Conservation (phyloP, 2,888 invertebrate genomes). For the Gryllus longicercus region DNA sequence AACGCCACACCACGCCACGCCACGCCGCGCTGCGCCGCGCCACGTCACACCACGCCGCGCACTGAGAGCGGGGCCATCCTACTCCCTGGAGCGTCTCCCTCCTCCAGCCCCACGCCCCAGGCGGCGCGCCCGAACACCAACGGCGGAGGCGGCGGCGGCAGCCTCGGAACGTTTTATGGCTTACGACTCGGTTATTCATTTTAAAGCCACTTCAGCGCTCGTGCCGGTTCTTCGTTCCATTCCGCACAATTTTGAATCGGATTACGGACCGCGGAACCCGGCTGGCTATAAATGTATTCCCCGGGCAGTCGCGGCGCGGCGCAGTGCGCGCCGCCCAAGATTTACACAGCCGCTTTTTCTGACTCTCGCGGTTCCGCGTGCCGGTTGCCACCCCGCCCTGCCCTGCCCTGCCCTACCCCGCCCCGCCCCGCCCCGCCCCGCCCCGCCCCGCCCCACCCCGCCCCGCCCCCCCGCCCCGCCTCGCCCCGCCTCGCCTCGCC, state of each 20-base stretch:
- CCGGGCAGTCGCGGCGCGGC: slow-evolving; percentile 17
- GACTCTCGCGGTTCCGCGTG: neutral
- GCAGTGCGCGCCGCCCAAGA: neutral
- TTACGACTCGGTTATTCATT: slow-evolving; percentile 25
- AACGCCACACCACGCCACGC: no score
- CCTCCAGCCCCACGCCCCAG: neutral
- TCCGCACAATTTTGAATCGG: slow-evolving; percentile 17
- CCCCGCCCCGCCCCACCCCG: no score
- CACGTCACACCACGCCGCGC: no score
- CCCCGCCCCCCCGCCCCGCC: no score
- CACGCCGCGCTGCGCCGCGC: no score
- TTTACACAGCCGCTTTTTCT: slow-evolving; percentile 17
- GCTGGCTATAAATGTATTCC: slow-evolving; percentile 8
- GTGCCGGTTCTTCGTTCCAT: slow-evolving; percentile 10
- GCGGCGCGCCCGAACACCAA: neutral
- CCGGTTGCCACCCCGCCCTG: no score
- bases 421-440: no score
- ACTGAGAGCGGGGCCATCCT: no score
- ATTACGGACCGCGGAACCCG: slow-evolving; percentile 10
- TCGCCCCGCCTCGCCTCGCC: no score
- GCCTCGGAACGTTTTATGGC: slow-evolving; percentile 23
- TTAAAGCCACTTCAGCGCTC: slow-evolving; percentile 26
- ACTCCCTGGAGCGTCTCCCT: no score
- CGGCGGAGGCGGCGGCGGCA: neutral
- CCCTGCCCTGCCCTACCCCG: no score